Percentiles rank a stretch among this genome's conserved stretches.
phyloP scores from a whole-genome alignment of 2,113 vertebrate genomes.

The Rhagologus leucostigma region DNA sequence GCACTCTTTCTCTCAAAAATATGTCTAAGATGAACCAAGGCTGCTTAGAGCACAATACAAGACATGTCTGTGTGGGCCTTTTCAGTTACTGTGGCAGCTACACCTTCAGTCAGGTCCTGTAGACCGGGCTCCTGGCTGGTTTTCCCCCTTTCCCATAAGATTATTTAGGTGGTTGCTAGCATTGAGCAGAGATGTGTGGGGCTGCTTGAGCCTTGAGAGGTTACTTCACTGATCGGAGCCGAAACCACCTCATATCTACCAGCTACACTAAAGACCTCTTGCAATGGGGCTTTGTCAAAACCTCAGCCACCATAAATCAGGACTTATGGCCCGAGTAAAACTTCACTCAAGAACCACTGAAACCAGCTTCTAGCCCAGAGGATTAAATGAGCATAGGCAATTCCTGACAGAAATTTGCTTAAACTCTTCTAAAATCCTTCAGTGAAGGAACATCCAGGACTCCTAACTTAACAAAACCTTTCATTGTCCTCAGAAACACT shows the following conservation, averaged over 20 bases:
- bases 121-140: neutral
- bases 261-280: neutral
- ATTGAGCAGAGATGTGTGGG: neutral
- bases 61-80: neutral
- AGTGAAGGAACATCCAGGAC: neutral
- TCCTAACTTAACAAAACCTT: neutral
- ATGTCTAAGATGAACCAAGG: neutral
- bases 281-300: neutral
- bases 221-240: neutral
- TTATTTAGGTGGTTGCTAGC: neutral
- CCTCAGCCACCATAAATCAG: neutral
- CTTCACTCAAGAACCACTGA: neutral
- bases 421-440: neutral
- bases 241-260: neutral
- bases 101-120: neutral
- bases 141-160: neutral
- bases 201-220: neutral
- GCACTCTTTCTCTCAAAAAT: neutral
- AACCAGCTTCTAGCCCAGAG: neutral
- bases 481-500: neutral
- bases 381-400: neutral
- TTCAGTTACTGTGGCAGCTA: neutral
- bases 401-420: neutral
- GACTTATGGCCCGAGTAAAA: neutral
- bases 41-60: neutral